phyloP scores from a whole-genome alignment of 2,888 invertebrate genomes.

The Folsomia candida region DNA sequence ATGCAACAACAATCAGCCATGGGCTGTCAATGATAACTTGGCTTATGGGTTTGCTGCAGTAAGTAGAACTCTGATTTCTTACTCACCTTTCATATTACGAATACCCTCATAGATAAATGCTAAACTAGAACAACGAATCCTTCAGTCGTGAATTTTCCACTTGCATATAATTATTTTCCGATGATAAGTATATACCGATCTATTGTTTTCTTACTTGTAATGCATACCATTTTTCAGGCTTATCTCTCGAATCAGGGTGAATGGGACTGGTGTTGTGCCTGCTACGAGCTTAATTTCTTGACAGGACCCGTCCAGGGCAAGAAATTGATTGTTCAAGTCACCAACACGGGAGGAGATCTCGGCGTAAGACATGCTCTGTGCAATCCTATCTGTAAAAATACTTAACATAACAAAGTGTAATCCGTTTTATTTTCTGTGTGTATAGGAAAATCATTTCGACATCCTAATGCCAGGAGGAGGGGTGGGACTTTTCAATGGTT shows the following conservation, averaged over 20 bases:
- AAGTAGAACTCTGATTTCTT: too few species aligned
- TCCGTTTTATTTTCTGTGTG: too few species aligned
- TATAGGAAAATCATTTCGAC: conserved; percentile 33
- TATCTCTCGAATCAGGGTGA: conserved; percentile 23
- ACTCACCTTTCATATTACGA: too few species aligned
- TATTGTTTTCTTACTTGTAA: too few species aligned
- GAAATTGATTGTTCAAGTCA: conserved; percentile 36
- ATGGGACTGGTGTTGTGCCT: conserved; percentile 31
- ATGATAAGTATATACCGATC: too few species aligned
- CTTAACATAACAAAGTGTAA: not conserved
- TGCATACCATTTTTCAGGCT: too few species aligned
- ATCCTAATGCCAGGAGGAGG: conserved; percentile 39
- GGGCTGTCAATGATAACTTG: conserved; percentile 25
- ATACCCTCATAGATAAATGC: too few species aligned
- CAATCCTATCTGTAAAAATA: not conserved
- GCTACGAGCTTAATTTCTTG: conserved; percentile 34
- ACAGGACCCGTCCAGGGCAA: conserved; percentile 28
- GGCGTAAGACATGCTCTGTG: too few species aligned
- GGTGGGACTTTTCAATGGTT: conserved; percentile 38
- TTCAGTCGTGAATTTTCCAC: too few species aligned
- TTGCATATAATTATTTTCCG: too few species aligned
- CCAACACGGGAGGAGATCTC: conserved; percentile 37
- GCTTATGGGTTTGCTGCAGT: conserved; percentile 29
- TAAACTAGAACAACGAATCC: too few species aligned
- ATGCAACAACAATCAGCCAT: conserved; percentile 26